phyloP scores from a whole-genome alignment of 2,888 invertebrate genomes.

The Lasioglossum villosulum region DNA sequence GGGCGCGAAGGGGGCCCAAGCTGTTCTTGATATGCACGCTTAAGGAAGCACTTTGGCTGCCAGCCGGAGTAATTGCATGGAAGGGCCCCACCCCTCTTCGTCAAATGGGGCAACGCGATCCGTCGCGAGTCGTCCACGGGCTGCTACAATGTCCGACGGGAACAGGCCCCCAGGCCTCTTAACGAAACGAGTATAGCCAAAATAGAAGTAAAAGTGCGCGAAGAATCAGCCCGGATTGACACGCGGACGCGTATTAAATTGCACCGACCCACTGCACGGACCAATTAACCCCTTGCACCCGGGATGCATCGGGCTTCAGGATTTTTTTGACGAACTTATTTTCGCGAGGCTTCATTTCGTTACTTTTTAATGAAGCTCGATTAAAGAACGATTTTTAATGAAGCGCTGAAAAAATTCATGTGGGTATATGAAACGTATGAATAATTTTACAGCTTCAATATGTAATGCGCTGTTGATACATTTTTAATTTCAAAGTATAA shows the following conservation, averaged over 20 bases:
- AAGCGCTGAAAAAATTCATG: no score
- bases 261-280: not conserved
- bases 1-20: constrained; percentile 31
- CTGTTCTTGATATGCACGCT: constrained; percentile 63
- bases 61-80: constrained; percentile 72
- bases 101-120: constrained; percentile 66
- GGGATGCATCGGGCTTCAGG: not conserved
- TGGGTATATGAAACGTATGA: no score
- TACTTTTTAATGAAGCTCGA: not conserved
- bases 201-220: not conserved
- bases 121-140: not conserved
- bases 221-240: constrained; percentile 4
- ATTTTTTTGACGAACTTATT: not conserved
- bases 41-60: constrained; percentile 72
- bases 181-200: not conserved
- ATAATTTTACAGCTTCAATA: not conserved
- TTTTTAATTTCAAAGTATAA: not conserved
- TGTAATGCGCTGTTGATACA: not conserved
- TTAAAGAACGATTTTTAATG: not conserved
- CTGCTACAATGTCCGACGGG: not conserved
- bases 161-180: not conserved
- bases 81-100: constrained; percentile 44
- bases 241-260: not conserved
- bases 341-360: not conserved
- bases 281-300: constrained; percentile 1